Evolutionary conservation across 2,797 vertebrate genomes (phyloP).

Genomic region (Acanthurus leucopareius): DNA sequence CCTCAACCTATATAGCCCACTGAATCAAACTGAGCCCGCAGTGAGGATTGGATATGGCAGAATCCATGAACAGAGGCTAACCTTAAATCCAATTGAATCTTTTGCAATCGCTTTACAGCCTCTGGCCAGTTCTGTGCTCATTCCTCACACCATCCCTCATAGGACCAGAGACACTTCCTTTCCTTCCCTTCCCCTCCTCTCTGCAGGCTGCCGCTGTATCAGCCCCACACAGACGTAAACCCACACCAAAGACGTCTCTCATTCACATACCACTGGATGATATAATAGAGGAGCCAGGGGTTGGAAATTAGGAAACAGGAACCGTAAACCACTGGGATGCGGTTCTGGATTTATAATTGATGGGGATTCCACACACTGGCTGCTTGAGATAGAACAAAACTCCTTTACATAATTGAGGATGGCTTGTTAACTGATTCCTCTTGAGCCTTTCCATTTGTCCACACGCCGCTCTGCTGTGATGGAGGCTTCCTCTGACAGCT

Average conservation of each 20-base stretch:
- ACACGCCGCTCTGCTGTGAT: slow-evolving; percentile 19
- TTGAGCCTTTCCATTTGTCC: slow-evolving; percentile 58
- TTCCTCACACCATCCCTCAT: slow-evolving; percentile 51
- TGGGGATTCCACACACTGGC: slow-evolving; percentile 60
- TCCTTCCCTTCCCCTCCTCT: neutral
- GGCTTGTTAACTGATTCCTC: slow-evolving; percentile 65
- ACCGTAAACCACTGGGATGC: slow-evolving; percentile 52
- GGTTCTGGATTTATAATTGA: slow-evolving; percentile 64
- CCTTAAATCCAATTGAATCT: slow-evolving; percentile 75
- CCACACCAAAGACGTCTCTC: slow-evolving; percentile 34
- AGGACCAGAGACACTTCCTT: slow-evolving; percentile 43
- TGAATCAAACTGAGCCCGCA: slow-evolving; percentile 52
- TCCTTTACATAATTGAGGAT: slow-evolving; percentile 64
- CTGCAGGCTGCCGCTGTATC: slow-evolving; percentile 41
- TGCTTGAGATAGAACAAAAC: slow-evolving; percentile 62
- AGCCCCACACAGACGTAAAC: slow-evolving; percentile 31
- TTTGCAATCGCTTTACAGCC: slow-evolving; percentile 67
- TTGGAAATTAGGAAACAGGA: slow-evolving; percentile 54
- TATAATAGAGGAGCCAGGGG: slow-evolving; percentile 45
- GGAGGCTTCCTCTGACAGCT: slow-evolving; percentile 38
- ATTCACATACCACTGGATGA: slow-evolving; percentile 47
- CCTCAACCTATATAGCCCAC: slow-evolving; percentile 37
- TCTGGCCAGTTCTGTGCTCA: slow-evolving; percentile 57
- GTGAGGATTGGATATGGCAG: slow-evolving; percentile 61
- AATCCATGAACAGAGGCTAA: slow-evolving; percentile 63